Evolutionary conservation across 2,888 invertebrate genomes (phyloP), one percentile per base, ranked within the genome.

Genomic region (Mesorhabditis sp.): DNA sequence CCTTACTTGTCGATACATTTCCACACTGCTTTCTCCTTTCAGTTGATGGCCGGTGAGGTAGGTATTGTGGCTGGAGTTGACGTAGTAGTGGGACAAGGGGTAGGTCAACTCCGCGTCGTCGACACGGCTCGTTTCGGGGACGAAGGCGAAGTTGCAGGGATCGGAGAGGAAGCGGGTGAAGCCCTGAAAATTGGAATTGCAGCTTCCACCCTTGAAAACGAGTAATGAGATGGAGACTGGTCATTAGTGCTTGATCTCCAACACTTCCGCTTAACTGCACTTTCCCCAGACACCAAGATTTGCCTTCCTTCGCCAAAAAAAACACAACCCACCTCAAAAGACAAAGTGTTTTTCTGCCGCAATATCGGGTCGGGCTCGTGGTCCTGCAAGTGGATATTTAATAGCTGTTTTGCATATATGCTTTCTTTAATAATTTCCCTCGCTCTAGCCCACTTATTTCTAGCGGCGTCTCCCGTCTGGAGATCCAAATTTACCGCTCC

Each of bases 31-130:
- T 87, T 95, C 94, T 0, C 95, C 95, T 86, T 94, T 95, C 68
- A 96, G 89, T 87, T 96, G 95, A 87, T 95, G 94, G 0, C 94
- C 94, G 0, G 94, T 95, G 7, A 95, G 89, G 87, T 95, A 96
- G 0, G 95, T 95, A 86, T 95, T 95, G 88, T 95, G 95, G 15
- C 94, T 94, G 72, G 94, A 93, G 0, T 94, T 93, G 69, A 95
- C 92, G 88, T 92, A 95, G 88, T 95, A 96, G 86, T 94, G 93
- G 68, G 94, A 93, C 77, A 96, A 89, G 0, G 95, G 93, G 70
- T 93, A 91, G 68, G 91, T 90, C 92, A 95, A 92, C 76, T 93
- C 92, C 84, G 88, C 82, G 72, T 91, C 90, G 63, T 89, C 87
- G 4, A 90, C 90, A 61, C 89, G 88, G 78, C 76, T 77, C 6